Evolutionary conservation across 30 jellyfish, hydroid and myxozoan species (phyloP), one percentile per base, ranked within the genome.

Genomic region (Hydractinia echinata): DNA sequence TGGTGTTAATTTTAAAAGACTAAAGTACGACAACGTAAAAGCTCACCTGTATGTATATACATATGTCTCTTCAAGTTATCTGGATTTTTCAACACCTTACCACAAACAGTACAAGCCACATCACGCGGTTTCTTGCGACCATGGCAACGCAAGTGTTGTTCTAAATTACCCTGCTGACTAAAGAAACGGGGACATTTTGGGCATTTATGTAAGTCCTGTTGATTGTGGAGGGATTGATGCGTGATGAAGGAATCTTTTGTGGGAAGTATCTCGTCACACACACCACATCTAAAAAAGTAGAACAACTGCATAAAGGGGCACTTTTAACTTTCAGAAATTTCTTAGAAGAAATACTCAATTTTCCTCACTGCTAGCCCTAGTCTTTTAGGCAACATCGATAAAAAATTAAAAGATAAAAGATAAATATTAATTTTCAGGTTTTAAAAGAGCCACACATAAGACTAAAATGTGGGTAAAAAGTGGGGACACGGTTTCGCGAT

Each of bases 11-110:
- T 30, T 30, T 0, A 30, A 30, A 30, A 30, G 44, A 30, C 2
- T 30, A 30, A n/a, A 30, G 44, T 30, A 30, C 44, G 44, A 30
- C 44, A 30, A 30, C 44, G 2, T 30, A 30, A 30, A 30, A 30
- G 68, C 50, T 51, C 19, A 20, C 95, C 95, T 39, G 90, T 69
- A 74, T 86, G 95, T 7, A 86, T 86, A 14, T 44, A 79, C 79
- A 51, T 54, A 51, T 86, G 95, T 21, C 87, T 81, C 77, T 61
- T 52, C 21, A 86, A 69, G 55, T 84, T 80, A 20, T 84, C 89
- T 16, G 81, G 62, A 8, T 84, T 81, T 4, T 84, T 73, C 50
- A 86, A 71, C 6, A 51, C 52, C 52, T 80, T 73, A 11, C 67
- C 76, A 60, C 95, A 86, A 8, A 55, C 67, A 11, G 87, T 55